These are phyloP conservation scores for Mobula birostris DNA, from an alignment of 2,113 vertebrate genomes.

Conservation along the genomic window DNA sequence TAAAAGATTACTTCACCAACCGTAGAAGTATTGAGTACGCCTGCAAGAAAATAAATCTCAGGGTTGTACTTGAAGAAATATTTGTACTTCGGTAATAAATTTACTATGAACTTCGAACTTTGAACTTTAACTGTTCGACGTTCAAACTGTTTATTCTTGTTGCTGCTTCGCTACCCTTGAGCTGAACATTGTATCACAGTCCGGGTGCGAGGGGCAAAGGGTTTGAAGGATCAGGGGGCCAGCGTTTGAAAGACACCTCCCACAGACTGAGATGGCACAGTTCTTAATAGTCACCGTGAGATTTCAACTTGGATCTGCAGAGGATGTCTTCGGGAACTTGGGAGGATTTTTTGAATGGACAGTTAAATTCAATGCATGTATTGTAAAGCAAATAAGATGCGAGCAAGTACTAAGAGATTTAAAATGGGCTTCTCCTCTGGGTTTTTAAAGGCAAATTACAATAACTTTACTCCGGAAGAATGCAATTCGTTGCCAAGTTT, in stretches of 20 bases:
- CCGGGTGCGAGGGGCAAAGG: background rate
- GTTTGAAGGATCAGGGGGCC: background rate
- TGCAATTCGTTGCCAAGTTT: background rate
- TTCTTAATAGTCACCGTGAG: background rate
- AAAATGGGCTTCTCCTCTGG: background rate
- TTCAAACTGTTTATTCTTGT: background rate
- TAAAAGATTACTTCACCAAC: background rate
- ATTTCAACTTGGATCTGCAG: background rate
- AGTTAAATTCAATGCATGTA: background rate
- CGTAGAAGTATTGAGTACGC: too few relatives aligned
- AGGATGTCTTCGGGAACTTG: background rate
- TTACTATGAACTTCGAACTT: too few relatives aligned
- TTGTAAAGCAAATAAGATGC: background rate
- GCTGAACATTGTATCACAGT: background rate
- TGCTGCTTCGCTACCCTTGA: background rate
- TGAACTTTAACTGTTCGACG: background rate
- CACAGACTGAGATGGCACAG: background rate
- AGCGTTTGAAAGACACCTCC: background rate
- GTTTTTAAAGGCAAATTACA: background rate
- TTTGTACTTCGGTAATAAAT: too few relatives aligned
- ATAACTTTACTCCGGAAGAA: background rate
- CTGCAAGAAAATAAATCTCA: too few relatives aligned
- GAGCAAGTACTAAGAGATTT: background rate
- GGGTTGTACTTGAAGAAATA: too few relatives aligned
- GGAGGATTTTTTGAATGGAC: background rate